Base-by-base conservation (phyloP, 2,888 invertebrate genomes). In the Scrobipalpa atriplicella region DNA sequence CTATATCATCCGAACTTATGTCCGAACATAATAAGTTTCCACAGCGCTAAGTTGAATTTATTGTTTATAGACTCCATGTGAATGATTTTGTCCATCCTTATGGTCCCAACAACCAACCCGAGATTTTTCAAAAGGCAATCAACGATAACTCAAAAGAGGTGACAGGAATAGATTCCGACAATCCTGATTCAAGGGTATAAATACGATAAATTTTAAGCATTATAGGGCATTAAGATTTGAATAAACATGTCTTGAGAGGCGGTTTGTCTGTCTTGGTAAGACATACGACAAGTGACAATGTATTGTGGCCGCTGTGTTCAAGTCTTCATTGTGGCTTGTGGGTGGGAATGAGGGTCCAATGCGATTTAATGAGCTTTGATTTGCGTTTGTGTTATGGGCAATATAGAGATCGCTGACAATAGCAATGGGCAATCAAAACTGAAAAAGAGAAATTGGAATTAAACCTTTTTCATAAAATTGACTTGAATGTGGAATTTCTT, bases 171-270 rank as follows among this genome's bases (percentile, higher is more conserved):
- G 73, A 73, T 69, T 65, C 65, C 66, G 58, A 58, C 38, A 18
- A 58, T 58, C 38, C 38, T 58, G 69, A 70, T 68, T 68, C 70
- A 69, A 73, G 72, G 69, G 79, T 56, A 56, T 56, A 56, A 56
- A 21, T 56, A 56, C 54, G 54, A 84, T 87, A 89, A 85, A 85
- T 87, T 85, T 85, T 75, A 83, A 85, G 87, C 86, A 89, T 88
- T 86, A 86, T 76, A 75, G 74, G 76, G 81, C 81, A 86, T 85
- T 87, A 84, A 85, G 83, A 86, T 89, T 85, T 89, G 85, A 89
- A 90, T 90, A 90, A 90, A 89, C 89, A 89, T 85, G 88, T 87
- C 85, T 78, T 70, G 73, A 63, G 68, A 68, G 68, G 66, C 71
- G 73, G 72, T 78, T 74, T 80, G 80, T 76, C 78, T 77, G 77